Base-by-base conservation (phyloP, 1,140 invertebrate genomes). In the Drosophila guanche region DNA sequence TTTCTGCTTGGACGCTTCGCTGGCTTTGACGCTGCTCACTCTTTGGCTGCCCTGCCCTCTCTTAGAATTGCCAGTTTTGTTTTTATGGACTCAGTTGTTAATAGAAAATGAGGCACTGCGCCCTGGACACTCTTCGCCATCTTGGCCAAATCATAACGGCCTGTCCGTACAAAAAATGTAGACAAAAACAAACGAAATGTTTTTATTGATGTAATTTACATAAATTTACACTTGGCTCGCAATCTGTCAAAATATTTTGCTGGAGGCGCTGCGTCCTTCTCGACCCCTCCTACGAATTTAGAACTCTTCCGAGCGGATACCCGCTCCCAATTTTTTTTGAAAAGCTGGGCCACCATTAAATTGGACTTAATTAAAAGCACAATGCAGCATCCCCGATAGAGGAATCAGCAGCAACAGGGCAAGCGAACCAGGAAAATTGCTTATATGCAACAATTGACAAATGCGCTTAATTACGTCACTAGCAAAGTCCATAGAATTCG, bases 201-300 rank as follows among this genome's bases (percentile, higher is more conserved):
- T 86, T 86, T 86, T 86, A 86, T 86, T 86, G 83, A 88, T 81
- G 83, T 81, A 79, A 86, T 86, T 86, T 86, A 75, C 83, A 86
- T 86, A 86, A 86, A 86, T 86, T 86, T 86, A 86, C 83, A 86
- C 83, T 86, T 86, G 83, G 61, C 72, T 56, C 69, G 73, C 81
- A 85, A 85, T 86, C 80, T 85, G 80, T 85, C 81, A 86, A 85
- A 86, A 84, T 84, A 80, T 76, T 80, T 76, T 43, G 37, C 63
- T 52, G 29, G 14, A 42, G 8, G 7, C 23, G 53, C 53, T 22
- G 16, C 27, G 20, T 40, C 6, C 37, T 14, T 5, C 5, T 4
- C 22, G 16, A 40, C 41, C 25, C 16, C 29, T 23, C 29, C 42
- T 46, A 12, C 42, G 43, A 63, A 46, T 20, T 65, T 29, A 41